phyloP scores from a whole-genome alignment of 1,140 invertebrate species.

The Drosophila rufa region DNA sequence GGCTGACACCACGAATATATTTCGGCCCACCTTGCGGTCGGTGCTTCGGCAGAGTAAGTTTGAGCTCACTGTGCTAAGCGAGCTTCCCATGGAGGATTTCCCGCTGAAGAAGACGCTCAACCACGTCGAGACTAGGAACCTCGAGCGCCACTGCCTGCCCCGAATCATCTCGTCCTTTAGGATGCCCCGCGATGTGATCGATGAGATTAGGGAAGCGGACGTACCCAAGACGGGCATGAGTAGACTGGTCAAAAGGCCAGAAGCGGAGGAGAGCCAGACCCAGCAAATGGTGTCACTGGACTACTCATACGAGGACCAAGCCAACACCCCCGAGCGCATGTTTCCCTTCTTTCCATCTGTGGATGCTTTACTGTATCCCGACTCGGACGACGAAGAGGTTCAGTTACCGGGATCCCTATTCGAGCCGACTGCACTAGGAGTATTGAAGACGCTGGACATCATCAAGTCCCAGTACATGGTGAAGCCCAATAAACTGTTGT shows the following conservation, averaged over 20 bases:
- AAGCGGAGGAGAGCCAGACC: conserved; percentile 13
- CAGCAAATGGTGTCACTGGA: conserved; percentile 1
- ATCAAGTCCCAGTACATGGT: conserved; percentile 24
- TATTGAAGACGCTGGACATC: conserved; percentile 49
- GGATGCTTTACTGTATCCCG: conserved; percentile 12
- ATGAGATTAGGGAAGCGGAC: conserved; percentile 34
- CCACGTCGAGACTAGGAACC: conserved; percentile 27
- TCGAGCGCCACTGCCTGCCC: conserved; percentile 51
- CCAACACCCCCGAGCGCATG: conserved; percentile 52
- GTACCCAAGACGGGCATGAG: conserved; percentile 3
- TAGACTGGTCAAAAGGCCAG: conserved; percentile 5
- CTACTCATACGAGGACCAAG: conserved; percentile 47
- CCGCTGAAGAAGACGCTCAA: conserved; percentile 22
- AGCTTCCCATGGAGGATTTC: conserved; percentile 42
- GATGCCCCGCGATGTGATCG: conserved; percentile 59
- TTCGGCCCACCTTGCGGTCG: conserved; percentile 46
- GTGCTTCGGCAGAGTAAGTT: conserved; percentile 21
- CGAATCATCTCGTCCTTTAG: conserved; percentile 71
- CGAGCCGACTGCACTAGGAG: conserved; percentile 20
- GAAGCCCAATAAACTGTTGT: conserved; percentile 2
- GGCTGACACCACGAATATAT: conserved; percentile 27
- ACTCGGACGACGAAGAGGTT: background rate
- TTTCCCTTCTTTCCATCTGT: conserved; percentile 40
- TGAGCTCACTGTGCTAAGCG: accelerated
- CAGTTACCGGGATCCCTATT: background rate